Evolutionary conservation across 2,888 invertebrate species (phyloP), one percentile per base, ranked within the genome.

Genomic region (Nymphalis c-album): DNA sequence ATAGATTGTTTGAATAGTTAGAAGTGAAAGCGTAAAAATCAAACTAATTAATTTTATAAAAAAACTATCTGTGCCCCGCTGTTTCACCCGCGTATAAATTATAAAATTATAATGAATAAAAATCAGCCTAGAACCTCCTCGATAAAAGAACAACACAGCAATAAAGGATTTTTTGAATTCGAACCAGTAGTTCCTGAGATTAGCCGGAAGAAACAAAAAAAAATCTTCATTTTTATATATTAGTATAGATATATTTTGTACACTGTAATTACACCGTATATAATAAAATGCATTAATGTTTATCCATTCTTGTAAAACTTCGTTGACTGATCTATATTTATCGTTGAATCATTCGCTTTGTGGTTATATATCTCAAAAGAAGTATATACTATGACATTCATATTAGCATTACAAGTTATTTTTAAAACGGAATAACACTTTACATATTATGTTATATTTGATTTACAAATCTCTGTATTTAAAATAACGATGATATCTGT

Each of bases 281-380:
- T 31, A 31, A 55, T 31, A 17, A 55, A 31, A 8, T 31, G 31
- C 7, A 31, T 48, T 35, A 18, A 35, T 16, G 53, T 70, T 67
- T 62, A 69, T 67, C 67, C 64, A 71, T 69, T 57, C 62, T 69
- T 63, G 67, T 71, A 63, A 64, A 71, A 71, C 20, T 8, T 51
- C 55, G 64, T 57, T 57, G 61, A 40, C 53, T 61, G 51, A 60
- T 68, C 73, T 72, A 69, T 70, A 70, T 71, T 64, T 69, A 69
- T 62, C 64, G 64, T 53, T 72, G 72, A 72, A 63, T 68, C 72
- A 72, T 68, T 50, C 60, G 47, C 45, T 50, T 64, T 68, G 68
- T 70, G 63, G 61, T 62, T n/a, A 61, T 69, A 65, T 61, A 69
- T 69, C 65, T 69, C 16, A 18, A 64, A 69, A 64, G 61, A 69